Percentiles rank a stretch among this genome's conserved stretches.
These are phyloP conservation scores for Polypterus senegalus DNA, from an alignment of 2,113 vertebrate genomes.

Conservation along the genomic window DNA sequence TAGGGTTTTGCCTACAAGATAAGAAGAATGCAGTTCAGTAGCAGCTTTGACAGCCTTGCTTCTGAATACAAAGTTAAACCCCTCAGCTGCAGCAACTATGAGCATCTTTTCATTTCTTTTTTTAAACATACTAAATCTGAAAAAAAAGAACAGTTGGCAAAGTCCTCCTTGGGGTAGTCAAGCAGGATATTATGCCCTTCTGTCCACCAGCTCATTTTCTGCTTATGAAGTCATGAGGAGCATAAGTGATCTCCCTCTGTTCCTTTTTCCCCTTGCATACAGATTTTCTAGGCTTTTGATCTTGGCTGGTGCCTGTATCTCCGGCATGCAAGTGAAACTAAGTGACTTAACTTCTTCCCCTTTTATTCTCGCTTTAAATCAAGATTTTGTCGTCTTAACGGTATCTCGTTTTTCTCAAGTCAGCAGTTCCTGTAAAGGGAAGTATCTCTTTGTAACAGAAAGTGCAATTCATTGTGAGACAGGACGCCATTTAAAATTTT, in stretches of 20 bases:
- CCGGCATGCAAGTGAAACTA: background rate
- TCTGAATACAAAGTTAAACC: background rate
- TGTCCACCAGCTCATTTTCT: constrained; percentile 2
- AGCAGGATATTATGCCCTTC: background rate
- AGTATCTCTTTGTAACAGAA: too few species aligned
- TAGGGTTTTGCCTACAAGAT: constrained; percentile 1
- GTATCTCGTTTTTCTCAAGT: too few species aligned
- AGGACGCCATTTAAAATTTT: too few species aligned
- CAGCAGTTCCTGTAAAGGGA: too few species aligned
- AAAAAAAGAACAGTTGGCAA: background rate
- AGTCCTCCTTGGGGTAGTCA: constrained; percentile 1
- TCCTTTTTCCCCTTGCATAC: background rate
- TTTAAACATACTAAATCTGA: constrained; percentile 6
- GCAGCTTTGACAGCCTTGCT: background rate
- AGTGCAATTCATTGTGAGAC: too few species aligned
- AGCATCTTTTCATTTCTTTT: background rate
- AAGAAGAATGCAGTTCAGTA: background rate
- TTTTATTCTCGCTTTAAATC: background rate
- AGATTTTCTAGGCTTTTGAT: background rate
- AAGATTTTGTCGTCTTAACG: too few species aligned
- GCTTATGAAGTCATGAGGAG: background rate
- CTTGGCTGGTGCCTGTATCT: background rate
- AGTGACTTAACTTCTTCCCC: background rate
- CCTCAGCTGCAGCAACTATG: background rate
- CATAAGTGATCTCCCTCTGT: background rate